These are phyloP conservation scores for Rhegmatorhina hoffmannsi DNA, from an alignment of 2,113 vertebrate species.

Conservation along the genomic window DNA sequence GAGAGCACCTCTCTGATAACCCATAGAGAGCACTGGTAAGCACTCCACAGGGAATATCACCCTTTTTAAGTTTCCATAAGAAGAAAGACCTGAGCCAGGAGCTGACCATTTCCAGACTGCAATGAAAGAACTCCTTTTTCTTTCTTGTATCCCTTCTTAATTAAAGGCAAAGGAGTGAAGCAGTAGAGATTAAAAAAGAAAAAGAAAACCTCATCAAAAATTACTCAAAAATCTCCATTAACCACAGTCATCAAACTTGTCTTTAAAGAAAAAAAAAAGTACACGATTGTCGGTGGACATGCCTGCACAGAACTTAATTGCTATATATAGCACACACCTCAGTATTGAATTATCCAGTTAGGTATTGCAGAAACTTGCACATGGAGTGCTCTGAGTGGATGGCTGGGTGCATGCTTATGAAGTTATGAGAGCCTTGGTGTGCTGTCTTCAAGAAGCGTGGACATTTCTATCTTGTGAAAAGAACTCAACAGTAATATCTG, in stretches of 20 bases:
- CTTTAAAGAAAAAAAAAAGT: background rate
- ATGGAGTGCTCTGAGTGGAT: background rate
- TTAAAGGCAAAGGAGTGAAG: background rate
- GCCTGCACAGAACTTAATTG: background rate
- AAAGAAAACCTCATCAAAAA: background rate
- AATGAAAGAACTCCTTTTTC: background rate
- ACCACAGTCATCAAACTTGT: background rate
- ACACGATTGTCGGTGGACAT: background rate
- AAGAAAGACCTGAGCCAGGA: background rate
- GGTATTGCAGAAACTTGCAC: background rate
- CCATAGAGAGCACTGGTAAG: background rate
- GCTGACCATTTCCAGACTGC: background rate
- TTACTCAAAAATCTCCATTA: conserved; percentile 21
- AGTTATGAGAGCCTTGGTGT: background rate
- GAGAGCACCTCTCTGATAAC: background rate
- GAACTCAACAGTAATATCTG: background rate
- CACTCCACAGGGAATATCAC: background rate
- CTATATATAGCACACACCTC: background rate
- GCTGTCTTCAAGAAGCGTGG: background rate
- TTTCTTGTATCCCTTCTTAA: background rate
- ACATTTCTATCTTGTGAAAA: background rate
- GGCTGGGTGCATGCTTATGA: background rate
- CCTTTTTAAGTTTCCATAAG: background rate
- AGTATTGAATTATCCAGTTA: background rate
- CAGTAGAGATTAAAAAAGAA: background rate